Base-by-base conservation (phyloP, 2,888 invertebrate genomes). In the Drosophila pegasa region DNA sequence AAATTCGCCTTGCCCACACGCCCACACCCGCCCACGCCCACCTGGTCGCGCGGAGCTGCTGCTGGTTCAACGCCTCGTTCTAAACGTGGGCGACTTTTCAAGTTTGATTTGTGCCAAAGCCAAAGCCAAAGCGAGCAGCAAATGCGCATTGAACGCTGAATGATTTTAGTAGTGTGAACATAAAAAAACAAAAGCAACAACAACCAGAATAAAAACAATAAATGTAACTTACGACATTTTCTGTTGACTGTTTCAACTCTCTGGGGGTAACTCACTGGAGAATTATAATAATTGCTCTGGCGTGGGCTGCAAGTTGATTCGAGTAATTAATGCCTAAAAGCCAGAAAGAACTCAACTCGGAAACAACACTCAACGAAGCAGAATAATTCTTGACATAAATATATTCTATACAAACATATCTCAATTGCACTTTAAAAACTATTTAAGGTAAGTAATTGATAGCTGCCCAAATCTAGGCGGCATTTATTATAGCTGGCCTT, bases 61-160 rank as follows among this genome's bases (percentile, higher is more conserved):
- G 54, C 20, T 71, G 75, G 87, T 87, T 84, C 79, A 88, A 85
- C 85, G 87, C 85, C 87, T 81, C 77, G 81, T 87, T 85, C 88
- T 88, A 64, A 67, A 48, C 78, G 88, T 85, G 87, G 85, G 85
- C 77, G 84, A 57, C 25, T 31, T 51, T 78, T 87, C 84, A 88
- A 87, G 87, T 85, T 83, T 84, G 88, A 87, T 80, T 78, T 80
- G 69, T 75, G 69, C 75, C 80, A 78, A 67, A 85, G 70, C 67
- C 45, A 45, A 45, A 45, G 45, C 45, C 45, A 45, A 45, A 45
- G 16, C 12, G 41, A 72, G 59, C 68, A 38, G 63, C 75, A 79
- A 80, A 73, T 81, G 84, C 78, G 57, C 84, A 81, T 87, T 83
- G 82, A 79, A 64, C 81, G 76, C 64, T 75, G 82, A 75, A 81